Conservation (phyloP, 2,113 vertebrate species). For the Tor tambroides region DNA sequence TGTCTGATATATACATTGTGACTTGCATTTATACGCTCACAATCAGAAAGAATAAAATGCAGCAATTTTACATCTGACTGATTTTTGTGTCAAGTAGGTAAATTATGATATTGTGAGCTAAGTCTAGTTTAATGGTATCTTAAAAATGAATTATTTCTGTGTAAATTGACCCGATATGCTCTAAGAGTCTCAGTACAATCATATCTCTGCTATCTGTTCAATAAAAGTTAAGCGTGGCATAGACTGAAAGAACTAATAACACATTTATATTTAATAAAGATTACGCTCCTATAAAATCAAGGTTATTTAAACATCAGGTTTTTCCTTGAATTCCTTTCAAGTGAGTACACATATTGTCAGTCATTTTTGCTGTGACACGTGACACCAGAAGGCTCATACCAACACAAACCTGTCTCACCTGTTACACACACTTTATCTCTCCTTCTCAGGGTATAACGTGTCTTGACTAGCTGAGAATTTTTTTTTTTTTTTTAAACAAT, state of each 20-base stretch:
- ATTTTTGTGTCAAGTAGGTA: background rate
- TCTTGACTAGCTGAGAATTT: slow-evolving; percentile 66
- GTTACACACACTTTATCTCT: slow-evolving; percentile 61
- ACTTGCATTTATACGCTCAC: slow-evolving; percentile 50
- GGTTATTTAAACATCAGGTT: background rate
- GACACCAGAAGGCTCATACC: slow-evolving; percentile 28
- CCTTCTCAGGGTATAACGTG: slow-evolving; percentile 59
- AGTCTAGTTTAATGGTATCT: background rate
- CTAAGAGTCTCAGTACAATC: background rate
- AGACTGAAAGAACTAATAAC: background rate
- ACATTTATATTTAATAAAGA: background rate
- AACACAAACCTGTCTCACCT: slow-evolving; percentile 75
- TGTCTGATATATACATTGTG: slow-evolving; percentile 56
- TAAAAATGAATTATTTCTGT: background rate
- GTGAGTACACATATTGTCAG: background rate
- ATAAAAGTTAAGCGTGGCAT: background rate
- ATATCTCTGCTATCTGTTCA: background rate
- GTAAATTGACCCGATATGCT: background rate
- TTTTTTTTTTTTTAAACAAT: slow-evolving; percentile 59
- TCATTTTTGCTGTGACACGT: background rate
- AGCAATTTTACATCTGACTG: background rate
- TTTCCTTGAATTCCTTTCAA: background rate
- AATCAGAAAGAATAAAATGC: background rate
- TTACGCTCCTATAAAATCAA: background rate
- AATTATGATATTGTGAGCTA: background rate